Evolutionary conservation across 2,888 invertebrate species (phyloP), one percentile per base, ranked within the genome.

Genomic region (Microctonus aethiopoides): DNA sequence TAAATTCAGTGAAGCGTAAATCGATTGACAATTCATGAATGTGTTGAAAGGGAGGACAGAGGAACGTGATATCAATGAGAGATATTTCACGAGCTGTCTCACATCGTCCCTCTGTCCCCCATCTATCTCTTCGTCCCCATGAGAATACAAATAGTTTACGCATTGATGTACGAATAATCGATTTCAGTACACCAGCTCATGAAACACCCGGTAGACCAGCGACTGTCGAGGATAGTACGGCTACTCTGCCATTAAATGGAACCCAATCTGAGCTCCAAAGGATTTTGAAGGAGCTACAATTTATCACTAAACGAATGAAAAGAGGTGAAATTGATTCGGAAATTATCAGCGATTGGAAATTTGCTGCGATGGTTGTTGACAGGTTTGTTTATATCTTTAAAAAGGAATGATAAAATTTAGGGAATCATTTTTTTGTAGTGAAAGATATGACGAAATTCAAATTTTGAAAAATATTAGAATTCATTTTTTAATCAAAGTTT

Each of bases 321-420:
- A 95, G 96, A 87, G 94, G 96, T 68, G 98, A 98, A 84, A 95
- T 96, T 82, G 96, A 96, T 84, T 93, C 94, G 70, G 97, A 97
- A 86, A 90, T 95, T 78, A 96, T 96, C 81, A 96, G 94, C 88
- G 98, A 98, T 87, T 98, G 98, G 98, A 97, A 97, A 87, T 98
- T 98, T 87, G 98, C 98, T 70, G 98, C 97, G 77, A 97, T 98
- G 96, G 98, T 98, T 86, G 96, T 98, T 86, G 98, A 98, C 89
- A 93, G 96, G 90, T 92, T 41, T 36, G 72, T 69, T 2, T n/a
- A n/a, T n/a, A 32, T 51, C 13, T n/a, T 20, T 5, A 7, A n/a
- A n/a, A 46, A 1, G 1, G 5, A 7, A 7, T 1, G 46, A n/a
- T 16, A 20, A 16, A n/a, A 13, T 5, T n/a, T n/a, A n/a, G n/a